These are phyloP conservation scores for Porites divaricata DNA, from an alignment of 92 coral and sea anemone genomes.

Conservation along the genomic window DNA sequence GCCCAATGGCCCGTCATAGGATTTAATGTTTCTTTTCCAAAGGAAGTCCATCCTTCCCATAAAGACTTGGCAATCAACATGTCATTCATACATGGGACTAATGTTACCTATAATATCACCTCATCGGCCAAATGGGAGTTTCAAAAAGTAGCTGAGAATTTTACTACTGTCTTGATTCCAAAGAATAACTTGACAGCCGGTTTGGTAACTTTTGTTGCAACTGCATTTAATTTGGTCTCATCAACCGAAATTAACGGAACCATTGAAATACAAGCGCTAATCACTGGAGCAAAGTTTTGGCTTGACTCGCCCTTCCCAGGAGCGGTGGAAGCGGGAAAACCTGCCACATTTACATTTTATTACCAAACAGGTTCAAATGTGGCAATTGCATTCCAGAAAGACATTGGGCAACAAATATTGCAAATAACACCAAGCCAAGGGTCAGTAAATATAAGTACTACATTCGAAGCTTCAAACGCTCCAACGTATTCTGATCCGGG, in stretches of 20 bases:
- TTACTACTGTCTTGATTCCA: slow-evolving; percentile 21
- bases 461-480: too few species aligned
- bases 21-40: slow-evolving; percentile 12
- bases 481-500: slow-evolving; percentile 22
- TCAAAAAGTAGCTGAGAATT: neutral
- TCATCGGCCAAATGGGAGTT: neutral
- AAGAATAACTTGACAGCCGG: slow-evolving; percentile 7
- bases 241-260: neutral
- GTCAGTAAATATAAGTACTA: too few species aligned
- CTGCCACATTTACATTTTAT: neutral
- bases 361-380: slow-evolving; percentile 21
- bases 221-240: slow-evolving; percentile 23
- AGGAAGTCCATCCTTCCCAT: neutral
- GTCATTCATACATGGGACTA: slow-evolving; percentile 42
- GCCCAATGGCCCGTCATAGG: slow-evolving; percentile 47
- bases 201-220: neutral
- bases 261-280: neutral
- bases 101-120: slow-evolving; percentile 4
- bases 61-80: slow-evolving; percentile 28
- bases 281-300: neutral
- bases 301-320: neutral
- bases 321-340: neutral
- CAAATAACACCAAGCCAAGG: neutral
- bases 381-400: slow-evolving; percentile 1
- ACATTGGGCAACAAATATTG: too few species aligned